Evolutionary conservation across 2,113 vertebrate genomes (phyloP), one percentile per base, ranked within the genome.

Genomic region (Gallinago jamesoni): DNA sequence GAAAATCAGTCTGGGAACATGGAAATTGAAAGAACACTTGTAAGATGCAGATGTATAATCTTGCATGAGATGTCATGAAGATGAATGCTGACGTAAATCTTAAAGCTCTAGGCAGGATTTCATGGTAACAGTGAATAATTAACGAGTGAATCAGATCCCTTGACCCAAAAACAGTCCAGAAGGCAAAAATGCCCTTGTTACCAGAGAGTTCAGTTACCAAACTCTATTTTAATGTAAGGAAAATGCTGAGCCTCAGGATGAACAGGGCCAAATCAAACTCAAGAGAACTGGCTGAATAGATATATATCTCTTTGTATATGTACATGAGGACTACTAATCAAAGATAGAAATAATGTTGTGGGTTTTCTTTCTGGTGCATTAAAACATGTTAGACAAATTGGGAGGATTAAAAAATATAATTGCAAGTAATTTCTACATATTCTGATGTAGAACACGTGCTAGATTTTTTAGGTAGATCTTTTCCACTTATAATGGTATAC

Each of bases 31-130:
- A 90, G 25, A 31, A 63, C 5, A 33, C 19, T 93, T 77, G 18
- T 37, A 84, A 90, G 10, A 96, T 37, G 67, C 31, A 86, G 79
- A 80, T 12, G 8, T 35, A 22, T 45, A 84, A 95, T 86, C 43
- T 50, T 81, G 72, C 75, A 59, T 74, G 75, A 94, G 85, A 94
- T 86, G 50, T 69, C 88, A 93, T 1, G 5, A 84, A 94, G 47
- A 90, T n/a, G 79, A 90, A 88, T 55, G 50, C 72, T 96, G 91
- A 95, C 72, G 73, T 63, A 94, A 94, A 94, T 92, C 72, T 93
- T 84, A 66, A 93, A 86, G 83, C 94, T 82, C 53, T 47, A 80
- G 89, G 95, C 89, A 94, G n/a, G 50, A 92, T 95, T 95, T 95
- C 83, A 89, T 3, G 9, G 86, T 86, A 97, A 93, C 45, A 83